A percentile compares a stretch with the other conserved stretches of the same genome.
phyloP scores from a whole-genome alignment of 2,113 vertebrate genomes.

The Phalacrocorax brasilianus region DNA sequence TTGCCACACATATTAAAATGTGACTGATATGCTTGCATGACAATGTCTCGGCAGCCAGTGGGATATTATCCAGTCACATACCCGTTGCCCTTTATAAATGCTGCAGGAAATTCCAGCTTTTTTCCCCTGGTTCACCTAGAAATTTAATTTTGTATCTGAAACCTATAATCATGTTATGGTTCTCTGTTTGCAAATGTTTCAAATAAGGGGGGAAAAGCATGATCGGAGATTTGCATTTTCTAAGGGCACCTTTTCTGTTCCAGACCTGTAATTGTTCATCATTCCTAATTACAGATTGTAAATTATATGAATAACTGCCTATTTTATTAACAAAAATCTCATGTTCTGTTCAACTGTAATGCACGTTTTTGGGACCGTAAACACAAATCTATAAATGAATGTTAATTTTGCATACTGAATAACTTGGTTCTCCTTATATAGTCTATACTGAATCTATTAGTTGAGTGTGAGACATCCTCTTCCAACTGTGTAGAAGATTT shows the following conservation, averaged over 20 bases:
- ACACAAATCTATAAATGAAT: background rate
- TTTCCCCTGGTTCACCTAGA: background rate
- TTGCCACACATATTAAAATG: background rate
- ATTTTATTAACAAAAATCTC: background rate
- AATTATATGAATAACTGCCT: background rate
- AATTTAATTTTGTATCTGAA: background rate
- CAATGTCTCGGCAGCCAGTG: background rate
- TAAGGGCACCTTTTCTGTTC: constrained; percentile 18
- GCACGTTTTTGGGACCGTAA: background rate
- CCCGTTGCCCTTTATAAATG: background rate
- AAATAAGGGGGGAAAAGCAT: accelerated
- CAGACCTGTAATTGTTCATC: constrained; percentile 23
- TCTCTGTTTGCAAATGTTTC: background rate
- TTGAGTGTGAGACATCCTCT: background rate
- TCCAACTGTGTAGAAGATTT: background rate
- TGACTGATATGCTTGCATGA: background rate
- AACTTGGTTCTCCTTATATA: background rate
- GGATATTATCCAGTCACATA: background rate
- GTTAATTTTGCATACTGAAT: background rate
- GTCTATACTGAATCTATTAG: background rate
- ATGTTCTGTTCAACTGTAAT: background rate
- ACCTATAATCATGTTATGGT: background rate
- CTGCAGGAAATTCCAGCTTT: background rate
- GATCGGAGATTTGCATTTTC: background rate
- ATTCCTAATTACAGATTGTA: constrained; percentile 18